phyloP scores from a whole-genome alignment of 2,888 invertebrate genomes.

The Drosophila paucipuncta region DNA sequence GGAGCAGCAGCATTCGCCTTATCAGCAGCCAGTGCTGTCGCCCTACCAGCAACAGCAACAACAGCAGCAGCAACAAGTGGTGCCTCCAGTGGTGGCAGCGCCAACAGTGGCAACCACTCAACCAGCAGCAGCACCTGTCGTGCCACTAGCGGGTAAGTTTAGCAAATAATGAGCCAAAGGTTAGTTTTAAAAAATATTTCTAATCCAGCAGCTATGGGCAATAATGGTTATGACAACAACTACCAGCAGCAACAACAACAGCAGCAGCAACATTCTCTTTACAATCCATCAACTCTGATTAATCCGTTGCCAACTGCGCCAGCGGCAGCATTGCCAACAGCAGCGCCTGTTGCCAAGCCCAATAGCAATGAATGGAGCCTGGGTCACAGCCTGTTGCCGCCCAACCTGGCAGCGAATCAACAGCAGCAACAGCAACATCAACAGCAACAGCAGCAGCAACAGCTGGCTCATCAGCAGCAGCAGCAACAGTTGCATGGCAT shows the following conservation, averaged over 20 bases:
- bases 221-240: constrained; percentile 60
- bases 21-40: constrained; percentile 85
- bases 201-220: constrained; percentile 39
- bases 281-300: constrained; percentile 71
- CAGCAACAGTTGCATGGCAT: constrained; percentile 53
- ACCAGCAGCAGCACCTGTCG: constrained; percentile 32
- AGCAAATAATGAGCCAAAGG: not conserved
- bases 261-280: constrained; percentile 67
- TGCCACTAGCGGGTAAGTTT: constrained; percentile 54
- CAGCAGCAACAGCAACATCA: constrained; percentile 50
- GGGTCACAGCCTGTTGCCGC: constrained; percentile 60
- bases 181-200: not conserved
- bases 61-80: constrained; percentile 56
- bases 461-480: constrained; percentile 6
- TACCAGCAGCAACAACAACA: constrained; percentile 52
- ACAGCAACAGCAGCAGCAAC: constrained; percentile 42
- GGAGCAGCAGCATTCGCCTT: constrained; percentile 85
- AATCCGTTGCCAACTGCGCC: constrained; percentile 57
- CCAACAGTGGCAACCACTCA: constrained; percentile 78
- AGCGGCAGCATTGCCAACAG: constrained; percentile 24
- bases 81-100: constrained; percentile 81
- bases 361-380: constrained; percentile 67
- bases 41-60: constrained; percentile 85
- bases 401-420: constrained; percentile 46
- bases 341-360: constrained; percentile 37